Base-by-base conservation (phyloP, 2,888 invertebrate species). In the Pterobdella sp. region DNA sequence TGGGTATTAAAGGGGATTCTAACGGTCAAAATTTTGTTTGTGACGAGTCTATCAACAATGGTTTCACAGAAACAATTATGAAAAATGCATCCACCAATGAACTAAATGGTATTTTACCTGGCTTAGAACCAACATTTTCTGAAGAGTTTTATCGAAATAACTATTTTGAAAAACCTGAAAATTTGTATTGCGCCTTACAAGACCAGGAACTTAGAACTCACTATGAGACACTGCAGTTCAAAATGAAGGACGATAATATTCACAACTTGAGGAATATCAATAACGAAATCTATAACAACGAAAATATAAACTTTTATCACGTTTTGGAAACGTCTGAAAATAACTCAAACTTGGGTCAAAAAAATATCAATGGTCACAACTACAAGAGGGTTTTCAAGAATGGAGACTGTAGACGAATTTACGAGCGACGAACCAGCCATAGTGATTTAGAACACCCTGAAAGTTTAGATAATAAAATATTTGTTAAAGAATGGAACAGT, bases 1-100 rank as follows among this genome's bases (percentile, higher is more conserved):
- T 82, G 83, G 82, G 82, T 49, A 3, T 56, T 26, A 22, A 14
- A 3, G 4, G 4, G 3, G n/a, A 56, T n/a, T 56, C 60, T 18
- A 56, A n/a, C 42, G 18, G 42, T 18, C 7, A 18, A 42, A 42
- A 42, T 42, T 42, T 42, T 18, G 42, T 14, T 18, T 7, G 18
- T 42, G 42, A 18, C 7, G 81, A 73, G 77, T 80, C 68, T 82
- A 80, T 75, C 52, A 49, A 49, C 52, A 49, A 49, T 18, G n/a
- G 52, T 18, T 18, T 14, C 68, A 68, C 26, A 31, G 68, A 26
- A 68, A 68, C n/a, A n/a, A n/a, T n/a, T n/a, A n/a, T n/a, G n/a
- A n/a, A n/a, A 56, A 56, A 56, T 56, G 4, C 7, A 3, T 56
- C 60, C n/a, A 56, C 7, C 60, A 3, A 18, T 42, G 42, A 42